Evolutionary conservation across 2,888 invertebrate species (phyloP), one percentile per base, ranked within the genome.

Genomic region (Ellobium chinense): DNA sequence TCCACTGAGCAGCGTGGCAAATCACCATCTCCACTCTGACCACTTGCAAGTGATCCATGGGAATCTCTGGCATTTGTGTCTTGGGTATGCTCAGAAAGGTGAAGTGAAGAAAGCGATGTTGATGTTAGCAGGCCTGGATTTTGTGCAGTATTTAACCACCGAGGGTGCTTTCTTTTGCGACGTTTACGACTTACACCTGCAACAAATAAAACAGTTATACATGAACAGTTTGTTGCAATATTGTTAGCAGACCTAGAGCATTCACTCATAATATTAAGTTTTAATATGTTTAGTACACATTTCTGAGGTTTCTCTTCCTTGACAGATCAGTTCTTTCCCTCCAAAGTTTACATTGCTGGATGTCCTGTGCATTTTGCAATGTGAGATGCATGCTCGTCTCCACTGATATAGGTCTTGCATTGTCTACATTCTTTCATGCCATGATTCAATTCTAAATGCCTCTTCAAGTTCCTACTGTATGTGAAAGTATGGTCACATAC

Each of bases 401-500:
- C 73, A 56, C 9, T 54, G n/a, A 79, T 65, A 37, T 79, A 79
- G 21, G 29, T 21, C 68, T 80, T 80, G 27, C 80, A 80, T 24
- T 66, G 58, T 31, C 68, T 73, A 58, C 80, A 80, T 18, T 80
- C 80, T 39, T 60, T 65, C 34, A 73, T 54, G 31, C 34, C 37
- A 74, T 80, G 80, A n/a, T 24, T 80, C 18, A 80, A n/a, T 74
- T 80, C 80, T 4, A 80, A 24, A 24, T 80, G 80, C 66, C 80
- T 54, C 29, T 80, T 80, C 24, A 80, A 37, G 60, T 80, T 80
- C 36, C 80, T 65, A 34, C 80, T 80, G 74, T 80, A 80, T 37
- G 29, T 72, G 56, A 80, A 80, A 18, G 72, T 80, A 5, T 27
- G 60, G 24, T 39, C 7, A 74, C 80, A 80, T 9, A 80, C 24